Base-by-base conservation (phyloP, 2,797 vertebrate genomes). In the Xiphorhynchus erythropygius region DNA sequence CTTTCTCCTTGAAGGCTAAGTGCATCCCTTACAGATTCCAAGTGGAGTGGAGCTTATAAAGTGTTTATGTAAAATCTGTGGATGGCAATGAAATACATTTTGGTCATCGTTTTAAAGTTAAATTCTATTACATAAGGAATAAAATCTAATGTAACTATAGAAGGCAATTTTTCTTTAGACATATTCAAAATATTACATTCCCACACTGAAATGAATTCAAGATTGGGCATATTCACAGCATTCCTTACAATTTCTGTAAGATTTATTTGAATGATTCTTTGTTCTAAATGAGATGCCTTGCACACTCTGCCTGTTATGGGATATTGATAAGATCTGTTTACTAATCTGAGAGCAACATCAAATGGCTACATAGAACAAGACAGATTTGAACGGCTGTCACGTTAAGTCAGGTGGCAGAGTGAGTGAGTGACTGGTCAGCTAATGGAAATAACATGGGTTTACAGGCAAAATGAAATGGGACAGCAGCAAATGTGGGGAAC, bases 61-160 rank as follows among this genome's bases (percentile, higher is more conserved):
- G 39, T 56, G 69, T 88, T 92, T 93, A 86, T 93, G 81, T 91
- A 92, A 93, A 92, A 95, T 63, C 47, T 70, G 59, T 73, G 44
- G 57, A 90, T 82, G 44, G 56, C 37, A 92, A 62, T 81, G 30
- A 84, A 94, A 89, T 86, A 65, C n/a, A 65, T 94, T 87, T 84
- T 88, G 44, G 50, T 73, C 67, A 63, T 42, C 30, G 92, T 94
- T 93, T 94, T 71, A 76, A 95, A 93, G 70, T 89, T 37, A 84
- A 85, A 75, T 92, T 94, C 73, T 92, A 56, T 94, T 96, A 88
- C 90, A 93, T 81, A 86, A 93, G 32, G 47, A 86, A 88, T 89
- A 91, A 86, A 93, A 85, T 73, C 30, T 23, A 84, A 63, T 88
- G 62, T 63, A 86, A 88, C 52, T 89, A 27, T 44, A 73, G 69